phyloP scores from a whole-genome alignment of 2,113 vertebrate species.

The Oxygymnocypris stewartii region DNA sequence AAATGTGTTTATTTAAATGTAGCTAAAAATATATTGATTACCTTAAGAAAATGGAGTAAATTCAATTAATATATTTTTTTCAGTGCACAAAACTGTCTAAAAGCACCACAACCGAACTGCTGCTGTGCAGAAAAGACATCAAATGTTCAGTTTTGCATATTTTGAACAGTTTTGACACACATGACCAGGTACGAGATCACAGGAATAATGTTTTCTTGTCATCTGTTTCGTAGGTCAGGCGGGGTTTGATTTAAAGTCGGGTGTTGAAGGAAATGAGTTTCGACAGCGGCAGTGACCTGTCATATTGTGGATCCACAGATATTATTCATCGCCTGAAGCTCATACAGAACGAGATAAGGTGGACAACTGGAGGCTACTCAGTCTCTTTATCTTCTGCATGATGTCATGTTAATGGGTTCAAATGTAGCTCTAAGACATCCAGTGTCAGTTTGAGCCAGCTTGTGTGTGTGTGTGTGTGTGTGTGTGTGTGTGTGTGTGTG shows the following conservation, averaged over 20 bases:
- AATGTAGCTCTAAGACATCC: neutral
- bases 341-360: neutral
- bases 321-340: conserved; percentile 5
- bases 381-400: neutral
- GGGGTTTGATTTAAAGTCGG: neutral
- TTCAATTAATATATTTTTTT: no score
- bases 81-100: neutral
- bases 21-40: no score
- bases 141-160: neutral
- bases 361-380: neutral
- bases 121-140: neutral
- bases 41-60: no score
- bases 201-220: neutral
- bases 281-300: neutral
- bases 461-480: neutral
- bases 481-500: no score
- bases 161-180: neutral
- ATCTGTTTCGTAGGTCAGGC: conserved; percentile 2
- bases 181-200: neutral
- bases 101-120: neutral
- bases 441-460: neutral
- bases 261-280: conserved; percentile 24
- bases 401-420: neutral
- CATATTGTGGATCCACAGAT: neutral
- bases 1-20: no score